A percentile compares a stretch with the other conserved stretches of the same genome.
Evolutionary conservation across 2,888 invertebrate genomes (phyloP).

Genomic region (Rhingia rostrata): DNA sequence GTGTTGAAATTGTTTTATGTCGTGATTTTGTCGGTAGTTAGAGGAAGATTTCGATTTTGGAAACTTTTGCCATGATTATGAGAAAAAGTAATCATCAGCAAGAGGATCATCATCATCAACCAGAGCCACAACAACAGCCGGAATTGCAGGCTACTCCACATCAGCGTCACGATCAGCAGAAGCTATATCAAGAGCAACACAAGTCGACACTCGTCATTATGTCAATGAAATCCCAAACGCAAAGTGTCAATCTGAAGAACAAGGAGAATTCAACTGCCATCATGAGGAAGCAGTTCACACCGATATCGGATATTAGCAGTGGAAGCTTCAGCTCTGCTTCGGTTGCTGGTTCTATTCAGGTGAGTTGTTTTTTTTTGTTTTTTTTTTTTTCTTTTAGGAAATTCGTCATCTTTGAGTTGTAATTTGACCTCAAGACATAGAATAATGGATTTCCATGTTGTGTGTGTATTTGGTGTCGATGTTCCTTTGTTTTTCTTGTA

Average conservation of each 20-base stretch:
- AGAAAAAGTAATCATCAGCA: constrained; percentile 72
- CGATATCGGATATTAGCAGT: constrained; percentile 79
- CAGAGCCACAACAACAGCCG: constrained; percentile 58
- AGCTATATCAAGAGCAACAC: constrained; percentile 65
- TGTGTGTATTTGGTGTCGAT: too few species aligned
- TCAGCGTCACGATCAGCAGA: constrained; percentile 69
- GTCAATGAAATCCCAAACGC: constrained; percentile 71
- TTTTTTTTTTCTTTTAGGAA: neutral
- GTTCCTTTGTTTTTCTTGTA: too few species aligned
- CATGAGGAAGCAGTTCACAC: constrained; percentile 78
- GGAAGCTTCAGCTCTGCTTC: constrained; percentile 83
- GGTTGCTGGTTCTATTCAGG: constrained; percentile 83
- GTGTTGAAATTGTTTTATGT: constrained; percentile 44
- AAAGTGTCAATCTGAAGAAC: constrained; percentile 66
- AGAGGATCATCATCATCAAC: constrained; percentile 74
- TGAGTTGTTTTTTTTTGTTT: constrained; percentile 75
- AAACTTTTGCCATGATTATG: constrained; percentile 68
- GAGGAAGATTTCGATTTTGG: neutral
- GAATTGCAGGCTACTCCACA: too few species aligned
- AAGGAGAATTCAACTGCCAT: constrained; percentile 70
- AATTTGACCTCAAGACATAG: too few species aligned
- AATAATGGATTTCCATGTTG: too few species aligned
- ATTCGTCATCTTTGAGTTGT: neutral
- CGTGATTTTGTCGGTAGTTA: constrained; percentile 68
- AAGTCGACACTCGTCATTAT: constrained; percentile 71